Conservation (phyloP, 2,113 vertebrate genomes). For the Pangasianodon hypophthalmus region DNA sequence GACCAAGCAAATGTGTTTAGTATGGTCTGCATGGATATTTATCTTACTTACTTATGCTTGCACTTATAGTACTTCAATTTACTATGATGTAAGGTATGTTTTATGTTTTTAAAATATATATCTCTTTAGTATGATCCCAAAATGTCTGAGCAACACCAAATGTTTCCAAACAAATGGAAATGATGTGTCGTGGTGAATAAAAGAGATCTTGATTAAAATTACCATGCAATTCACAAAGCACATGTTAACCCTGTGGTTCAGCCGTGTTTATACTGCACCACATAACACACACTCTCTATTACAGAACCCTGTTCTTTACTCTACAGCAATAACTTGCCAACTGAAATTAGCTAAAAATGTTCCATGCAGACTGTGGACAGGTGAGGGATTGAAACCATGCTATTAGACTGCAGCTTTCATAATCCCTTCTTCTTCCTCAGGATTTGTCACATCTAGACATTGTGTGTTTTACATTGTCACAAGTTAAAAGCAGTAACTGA, state of each 20-base stretch:
- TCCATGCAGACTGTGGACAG: not conserved
- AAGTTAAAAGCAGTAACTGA: not conserved
- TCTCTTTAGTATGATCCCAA: not conserved
- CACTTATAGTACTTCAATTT: not conserved
- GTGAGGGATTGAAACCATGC: not conserved
- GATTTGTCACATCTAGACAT: not conserved
- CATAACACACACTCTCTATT: not conserved
- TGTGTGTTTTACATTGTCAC: not conserved
- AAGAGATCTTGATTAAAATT: not conserved
- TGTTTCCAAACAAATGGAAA: not conserved
- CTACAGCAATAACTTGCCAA: conserved; percentile 7
- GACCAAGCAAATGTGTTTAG: not conserved
- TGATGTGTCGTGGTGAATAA: not conserved
- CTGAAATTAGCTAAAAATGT: conserved; percentile 27
- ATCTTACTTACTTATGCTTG: not conserved
- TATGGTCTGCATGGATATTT: not conserved
- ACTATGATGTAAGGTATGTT: not conserved
- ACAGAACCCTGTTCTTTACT: not conserved
- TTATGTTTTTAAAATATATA: not conserved
- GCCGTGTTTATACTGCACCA: conserved; percentile 12
- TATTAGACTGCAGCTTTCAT: not conserved
- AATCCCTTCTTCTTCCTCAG: not conserved
- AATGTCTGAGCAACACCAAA: not conserved
- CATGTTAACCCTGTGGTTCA: not conserved
- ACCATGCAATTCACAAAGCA: not conserved